Percentiles rank a stretch among this genome's conserved stretches.
These are phyloP conservation scores for Chorisops tibialis DNA, from an alignment of 2,888 invertebrate species.

Conservation along the genomic window DNA sequence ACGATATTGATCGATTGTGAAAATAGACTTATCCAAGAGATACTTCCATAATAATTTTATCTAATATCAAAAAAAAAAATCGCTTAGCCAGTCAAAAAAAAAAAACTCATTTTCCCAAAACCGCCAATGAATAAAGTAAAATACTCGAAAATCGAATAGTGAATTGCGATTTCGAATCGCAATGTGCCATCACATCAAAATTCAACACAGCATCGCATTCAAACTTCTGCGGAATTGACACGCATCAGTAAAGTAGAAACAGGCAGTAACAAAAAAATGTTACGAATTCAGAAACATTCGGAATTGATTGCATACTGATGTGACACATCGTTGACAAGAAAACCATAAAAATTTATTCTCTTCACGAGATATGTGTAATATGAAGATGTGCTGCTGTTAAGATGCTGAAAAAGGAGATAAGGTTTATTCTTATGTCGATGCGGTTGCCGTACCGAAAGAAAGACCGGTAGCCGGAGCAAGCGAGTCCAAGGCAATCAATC, in stretches of 20 bases:
- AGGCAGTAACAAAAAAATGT: neutral
- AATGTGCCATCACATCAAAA: no score
- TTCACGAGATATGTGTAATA: neutral
- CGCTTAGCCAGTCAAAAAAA: no score
- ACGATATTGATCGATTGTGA: no score
- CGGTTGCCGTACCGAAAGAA: neutral
- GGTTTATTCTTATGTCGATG: neutral
- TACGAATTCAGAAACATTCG: slow-evolving; percentile 15
- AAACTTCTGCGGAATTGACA: neutral
- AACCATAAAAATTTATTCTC: neutral
- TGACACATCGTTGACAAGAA: slow-evolving; percentile 25
- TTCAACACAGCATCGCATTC: no score
- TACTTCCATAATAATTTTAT: no score
- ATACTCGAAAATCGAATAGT: no score
- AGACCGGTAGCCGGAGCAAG: neutral
- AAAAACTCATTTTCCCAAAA: no score
- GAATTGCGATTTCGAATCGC: no score
- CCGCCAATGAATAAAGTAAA: no score
- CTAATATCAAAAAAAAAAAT: no score
- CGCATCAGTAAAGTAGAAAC: slow-evolving; percentile 3
- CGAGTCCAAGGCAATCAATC: neutral
- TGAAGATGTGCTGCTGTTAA: neutral
- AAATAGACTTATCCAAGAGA: no score
- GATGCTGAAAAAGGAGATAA: neutral
- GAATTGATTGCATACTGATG: slow-evolving; percentile 31